Conservation (phyloP, 2,888 invertebrate genomes). For the Leistus spinibarbis region DNA sequence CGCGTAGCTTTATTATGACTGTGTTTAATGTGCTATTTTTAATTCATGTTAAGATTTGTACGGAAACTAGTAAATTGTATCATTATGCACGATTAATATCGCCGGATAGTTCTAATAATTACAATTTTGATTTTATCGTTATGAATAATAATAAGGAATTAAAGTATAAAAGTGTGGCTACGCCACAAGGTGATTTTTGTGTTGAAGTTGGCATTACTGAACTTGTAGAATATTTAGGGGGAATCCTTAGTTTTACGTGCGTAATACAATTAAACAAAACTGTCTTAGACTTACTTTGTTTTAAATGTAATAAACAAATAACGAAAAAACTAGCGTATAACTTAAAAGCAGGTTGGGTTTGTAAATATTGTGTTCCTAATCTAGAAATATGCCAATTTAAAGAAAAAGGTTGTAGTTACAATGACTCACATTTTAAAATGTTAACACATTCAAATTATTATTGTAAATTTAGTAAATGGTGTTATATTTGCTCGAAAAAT, state of each 20-base stretch:
- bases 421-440: background rate
- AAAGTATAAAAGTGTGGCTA: background rate
- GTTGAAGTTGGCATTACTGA: background rate
- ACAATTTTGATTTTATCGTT: background rate
- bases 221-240: background rate
- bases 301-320: too few species aligned
- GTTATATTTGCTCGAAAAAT: background rate
- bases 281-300: too few species aligned
- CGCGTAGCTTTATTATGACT: background rate
- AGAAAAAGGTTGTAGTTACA: slow-evolving; percentile 11
- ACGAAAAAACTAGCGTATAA: too few species aligned
- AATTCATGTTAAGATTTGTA: background rate
- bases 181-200: background rate
- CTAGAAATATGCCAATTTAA: slow-evolving; percentile 2
- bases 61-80: background rate
- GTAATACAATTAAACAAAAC: background rate
- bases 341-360: background rate
- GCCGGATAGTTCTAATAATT: background rate
- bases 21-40: background rate
- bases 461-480: background rate
- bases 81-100: background rate
- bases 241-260: background rate
- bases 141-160: background rate
- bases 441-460: background rate
- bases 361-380: background rate